Percentiles rank a stretch among this genome's conserved stretches.
These are phyloP conservation scores for Oceanodroma tethys DNA, from an alignment of 2,113 vertebrate species.

Conservation along the genomic window DNA sequence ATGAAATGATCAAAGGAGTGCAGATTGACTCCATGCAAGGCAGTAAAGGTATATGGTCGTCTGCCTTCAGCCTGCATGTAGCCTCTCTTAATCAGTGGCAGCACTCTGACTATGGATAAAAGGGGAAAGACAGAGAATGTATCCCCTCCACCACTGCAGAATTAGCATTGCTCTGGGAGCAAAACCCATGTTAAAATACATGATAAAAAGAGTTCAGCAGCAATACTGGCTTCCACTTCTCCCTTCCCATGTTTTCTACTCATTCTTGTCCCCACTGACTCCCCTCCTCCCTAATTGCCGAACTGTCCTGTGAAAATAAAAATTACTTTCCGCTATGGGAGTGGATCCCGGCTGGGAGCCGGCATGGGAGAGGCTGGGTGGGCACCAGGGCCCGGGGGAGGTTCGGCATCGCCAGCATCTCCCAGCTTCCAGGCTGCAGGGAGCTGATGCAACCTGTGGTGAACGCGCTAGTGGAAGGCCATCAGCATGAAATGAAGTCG, in stretches of 20 bases:
- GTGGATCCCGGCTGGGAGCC: neutral
- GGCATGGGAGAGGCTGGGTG: rapidly evolving
- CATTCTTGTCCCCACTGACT: neutral
- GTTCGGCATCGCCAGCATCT: neutral
- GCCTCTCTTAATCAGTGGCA: neutral
- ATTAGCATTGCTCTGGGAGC: neutral
- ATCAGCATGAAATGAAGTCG: neutral
- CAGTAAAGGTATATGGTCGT: neutral
- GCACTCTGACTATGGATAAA: neutral
- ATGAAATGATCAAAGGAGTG: neutral
- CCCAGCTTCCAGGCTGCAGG: neutral
- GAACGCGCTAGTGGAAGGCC: neutral
- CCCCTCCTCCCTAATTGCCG: neutral
- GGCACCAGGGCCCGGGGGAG: neutral
- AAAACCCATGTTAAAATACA: neutral
- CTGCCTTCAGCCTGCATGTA: neutral
- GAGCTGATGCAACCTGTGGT: neutral
- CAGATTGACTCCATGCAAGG: neutral
- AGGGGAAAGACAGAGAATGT: neutral
- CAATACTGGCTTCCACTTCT: neutral
- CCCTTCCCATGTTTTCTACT: neutral
- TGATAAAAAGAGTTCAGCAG: neutral
- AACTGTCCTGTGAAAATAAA: neutral
- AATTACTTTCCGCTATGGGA: neutral
- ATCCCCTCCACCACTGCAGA: neutral